A percentile compares a stretch with the other conserved stretches of the same genome.
These are phyloP conservation scores for Rhagium mordax DNA, from an alignment of 2,888 invertebrate genomes.

Conservation along the genomic window DNA sequence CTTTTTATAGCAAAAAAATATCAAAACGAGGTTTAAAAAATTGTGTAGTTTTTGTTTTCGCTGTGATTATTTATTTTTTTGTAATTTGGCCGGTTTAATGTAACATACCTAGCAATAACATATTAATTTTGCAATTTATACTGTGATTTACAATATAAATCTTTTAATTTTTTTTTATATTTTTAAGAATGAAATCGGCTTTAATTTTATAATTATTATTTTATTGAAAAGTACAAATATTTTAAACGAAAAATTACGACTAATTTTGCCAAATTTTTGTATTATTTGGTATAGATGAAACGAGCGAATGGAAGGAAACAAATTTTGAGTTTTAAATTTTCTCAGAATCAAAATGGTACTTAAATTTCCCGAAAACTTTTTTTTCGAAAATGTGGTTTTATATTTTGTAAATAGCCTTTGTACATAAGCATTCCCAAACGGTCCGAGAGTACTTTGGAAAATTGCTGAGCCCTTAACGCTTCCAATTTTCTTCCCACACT, in stretches of 20 bases:
- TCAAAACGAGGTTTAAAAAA: conserved; percentile 48
- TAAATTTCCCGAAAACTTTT: conserved; percentile 36
- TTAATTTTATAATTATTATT: conserved; percentile 47
- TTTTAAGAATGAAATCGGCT: conserved; percentile 49
- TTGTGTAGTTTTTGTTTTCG: conserved; percentile 53
- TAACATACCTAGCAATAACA: conserved; percentile 64
- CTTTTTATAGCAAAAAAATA: conserved; percentile 50
- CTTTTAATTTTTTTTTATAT: conserved; percentile 54
- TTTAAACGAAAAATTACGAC: conserved; percentile 45
- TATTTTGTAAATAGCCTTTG: conserved; percentile 55
- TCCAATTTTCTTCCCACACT: background rate
- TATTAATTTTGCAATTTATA: conserved; percentile 59
- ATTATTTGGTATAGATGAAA: conserved; percentile 45
- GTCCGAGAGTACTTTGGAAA: conserved; percentile 38
- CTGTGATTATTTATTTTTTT: conserved; percentile 55
- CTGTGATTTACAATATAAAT: conserved; percentile 57
- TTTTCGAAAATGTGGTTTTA: conserved; percentile 54
- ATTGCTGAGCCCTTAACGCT: conserved; percentile 9
- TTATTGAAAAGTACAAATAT: conserved; percentile 58
- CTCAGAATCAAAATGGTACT: conserved; percentile 44
- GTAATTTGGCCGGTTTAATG: conserved; percentile 61
- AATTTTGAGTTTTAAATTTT: conserved; percentile 49
- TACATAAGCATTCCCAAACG: conserved; percentile 53
- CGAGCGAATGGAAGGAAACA: conserved; percentile 48
- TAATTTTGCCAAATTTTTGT: conserved; percentile 44